Conservation (phyloP, 2,797 vertebrate species). For the Linurgus olivaceus region DNA sequence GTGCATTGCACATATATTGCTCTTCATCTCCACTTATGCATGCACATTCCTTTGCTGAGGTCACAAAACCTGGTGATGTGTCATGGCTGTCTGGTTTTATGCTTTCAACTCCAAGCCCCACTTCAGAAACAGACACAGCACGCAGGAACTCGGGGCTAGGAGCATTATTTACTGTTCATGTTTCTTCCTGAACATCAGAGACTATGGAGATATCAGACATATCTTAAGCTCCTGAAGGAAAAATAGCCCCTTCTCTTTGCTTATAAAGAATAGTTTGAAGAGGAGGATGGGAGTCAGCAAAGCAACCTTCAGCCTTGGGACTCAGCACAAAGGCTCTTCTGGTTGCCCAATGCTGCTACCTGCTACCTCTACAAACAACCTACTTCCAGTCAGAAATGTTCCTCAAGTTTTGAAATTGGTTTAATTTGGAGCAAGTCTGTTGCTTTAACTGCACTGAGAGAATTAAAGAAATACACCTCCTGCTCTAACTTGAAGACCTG, state of each 20-base stretch:
- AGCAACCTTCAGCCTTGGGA: background rate
- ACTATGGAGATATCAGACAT: background rate
- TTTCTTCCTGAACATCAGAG: background rate
- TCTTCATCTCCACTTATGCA: background rate
- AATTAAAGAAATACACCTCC: background rate
- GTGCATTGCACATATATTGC: too few species aligned
- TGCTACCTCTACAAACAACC: background rate
- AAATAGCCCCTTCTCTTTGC: background rate
- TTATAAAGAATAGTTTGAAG: background rate
- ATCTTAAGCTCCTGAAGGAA: background rate
- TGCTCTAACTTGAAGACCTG: background rate
- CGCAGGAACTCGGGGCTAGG: too few species aligned
- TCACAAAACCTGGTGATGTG: background rate
- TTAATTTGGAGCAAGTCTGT: background rate
- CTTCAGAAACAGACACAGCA: background rate
- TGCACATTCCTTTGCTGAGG: background rate
- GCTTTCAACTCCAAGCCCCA: background rate
- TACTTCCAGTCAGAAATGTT: background rate
- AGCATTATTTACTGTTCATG: background rate
- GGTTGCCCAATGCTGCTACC: background rate
- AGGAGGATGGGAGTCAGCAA: background rate
- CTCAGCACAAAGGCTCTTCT: fast-evolving
- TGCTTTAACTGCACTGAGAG: background rate
- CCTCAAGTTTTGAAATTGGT: background rate
- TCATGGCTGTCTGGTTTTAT: background rate